These are phyloP conservation scores for Gryllus bimaculatus DNA, from an alignment of 1,140 invertebrate species.

Conservation along the genomic window DNA sequence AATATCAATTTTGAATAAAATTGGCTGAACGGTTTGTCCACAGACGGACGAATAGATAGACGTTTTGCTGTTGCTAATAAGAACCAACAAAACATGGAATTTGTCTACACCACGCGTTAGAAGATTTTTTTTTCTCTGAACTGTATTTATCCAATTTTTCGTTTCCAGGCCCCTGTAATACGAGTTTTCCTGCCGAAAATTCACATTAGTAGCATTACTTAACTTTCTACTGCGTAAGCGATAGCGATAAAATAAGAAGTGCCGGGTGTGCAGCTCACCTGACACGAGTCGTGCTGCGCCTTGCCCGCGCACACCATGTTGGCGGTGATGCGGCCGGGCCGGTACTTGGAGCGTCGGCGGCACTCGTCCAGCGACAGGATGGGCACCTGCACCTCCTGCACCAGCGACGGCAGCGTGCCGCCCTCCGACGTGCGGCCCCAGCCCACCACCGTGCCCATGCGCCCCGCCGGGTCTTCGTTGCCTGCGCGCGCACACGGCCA, in stretches of 20 bases:
- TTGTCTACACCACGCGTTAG: too few relatives aligned
- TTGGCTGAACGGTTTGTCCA: too few relatives aligned
- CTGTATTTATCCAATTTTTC: too few relatives aligned
- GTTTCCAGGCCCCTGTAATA: too few relatives aligned
- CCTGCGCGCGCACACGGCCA: not conserved
- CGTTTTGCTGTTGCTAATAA: too few relatives aligned
- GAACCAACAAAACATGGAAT: too few relatives aligned
- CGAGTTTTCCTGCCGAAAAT: too few relatives aligned
- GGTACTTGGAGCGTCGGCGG: constrained; percentile 66
- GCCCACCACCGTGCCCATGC: constrained; percentile 63
- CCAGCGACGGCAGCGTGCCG: constrained; percentile 63
- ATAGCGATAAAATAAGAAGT: not conserved
- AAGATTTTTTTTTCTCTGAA: too few relatives aligned
- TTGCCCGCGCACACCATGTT: constrained; percentile 52
- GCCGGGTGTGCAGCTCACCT: constrained; percentile 13
- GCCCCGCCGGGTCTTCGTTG: constrained; percentile 41
- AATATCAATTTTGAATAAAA: too few relatives aligned
- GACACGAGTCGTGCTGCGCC: constrained; percentile 16
- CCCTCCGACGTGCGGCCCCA: constrained; percentile 76
- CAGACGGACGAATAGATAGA: too few relatives aligned
- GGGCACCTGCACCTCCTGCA: constrained; percentile 75
- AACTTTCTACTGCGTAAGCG: too few relatives aligned
- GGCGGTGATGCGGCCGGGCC: constrained; percentile 63
- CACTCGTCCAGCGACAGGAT: constrained; percentile 69
- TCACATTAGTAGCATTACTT: too few relatives aligned